Conservation (phyloP, 2,797 vertebrate species). For the Melanitta fusca region DNA sequence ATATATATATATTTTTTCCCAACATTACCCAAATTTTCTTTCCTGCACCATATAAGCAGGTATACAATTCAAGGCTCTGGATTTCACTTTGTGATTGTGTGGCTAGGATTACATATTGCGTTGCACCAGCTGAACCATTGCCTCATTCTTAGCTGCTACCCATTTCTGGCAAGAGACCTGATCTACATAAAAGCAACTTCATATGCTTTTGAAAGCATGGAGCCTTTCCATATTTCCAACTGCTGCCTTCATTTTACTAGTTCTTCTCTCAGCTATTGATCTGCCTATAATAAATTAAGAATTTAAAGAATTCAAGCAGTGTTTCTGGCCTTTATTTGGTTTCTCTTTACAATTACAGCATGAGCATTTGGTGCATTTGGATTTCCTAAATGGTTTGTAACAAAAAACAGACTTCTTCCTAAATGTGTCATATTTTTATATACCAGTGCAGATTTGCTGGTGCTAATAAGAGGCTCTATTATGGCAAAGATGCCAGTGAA, state of each 20-base stretch:
- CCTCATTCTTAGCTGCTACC: background rate
- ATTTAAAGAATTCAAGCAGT: background rate
- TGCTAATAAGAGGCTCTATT: background rate
- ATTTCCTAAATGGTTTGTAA: background rate
- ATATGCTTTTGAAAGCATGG: background rate
- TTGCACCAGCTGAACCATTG: background rate
- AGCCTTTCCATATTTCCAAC: background rate
- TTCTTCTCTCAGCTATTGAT: background rate
- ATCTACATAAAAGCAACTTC: background rate
- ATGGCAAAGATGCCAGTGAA: background rate
- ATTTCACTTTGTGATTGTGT: background rate
- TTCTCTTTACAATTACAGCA: background rate
- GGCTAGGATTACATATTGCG: background rate
- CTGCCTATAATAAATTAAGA: background rate
- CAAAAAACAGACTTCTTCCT: background rate
- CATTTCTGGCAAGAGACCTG: background rate
- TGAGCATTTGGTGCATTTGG: background rate
- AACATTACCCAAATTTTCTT: background rate
- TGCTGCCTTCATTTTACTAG: background rate
- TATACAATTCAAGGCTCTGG: background rate
- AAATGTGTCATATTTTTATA: background rate
- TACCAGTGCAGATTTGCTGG: background rate
- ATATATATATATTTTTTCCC: background rate
- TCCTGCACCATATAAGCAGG: background rate
- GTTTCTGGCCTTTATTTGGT: background rate